phyloP scores from a whole-genome alignment of 2,113 vertebrate genomes.

The Pseudopipra pipra region DNA sequence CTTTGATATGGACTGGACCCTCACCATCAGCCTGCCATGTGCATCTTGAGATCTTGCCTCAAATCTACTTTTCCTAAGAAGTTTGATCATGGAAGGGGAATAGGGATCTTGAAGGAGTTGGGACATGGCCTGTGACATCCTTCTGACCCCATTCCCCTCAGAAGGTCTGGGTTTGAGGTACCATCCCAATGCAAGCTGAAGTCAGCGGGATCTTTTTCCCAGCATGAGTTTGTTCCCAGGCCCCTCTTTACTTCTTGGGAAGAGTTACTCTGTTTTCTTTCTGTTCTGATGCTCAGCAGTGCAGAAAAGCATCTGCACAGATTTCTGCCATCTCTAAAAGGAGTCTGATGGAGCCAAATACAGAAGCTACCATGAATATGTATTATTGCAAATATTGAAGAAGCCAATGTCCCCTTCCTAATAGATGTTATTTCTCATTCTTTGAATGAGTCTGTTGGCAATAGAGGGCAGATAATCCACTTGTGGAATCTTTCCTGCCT shows the following conservation, averaged over 20 bases:
- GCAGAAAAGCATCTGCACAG: background rate
- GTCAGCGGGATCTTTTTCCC: background rate
- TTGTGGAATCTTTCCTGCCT: background rate
- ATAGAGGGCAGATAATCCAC: background rate
- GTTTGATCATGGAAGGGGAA: background rate
- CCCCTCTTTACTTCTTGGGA: background rate
- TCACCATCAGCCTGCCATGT: background rate
- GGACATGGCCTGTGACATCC: background rate
- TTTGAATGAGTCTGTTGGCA: background rate
- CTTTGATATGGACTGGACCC: background rate
- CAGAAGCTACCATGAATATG: background rate
- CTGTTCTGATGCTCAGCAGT: background rate
- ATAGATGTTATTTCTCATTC: slow-evolving; percentile 21
- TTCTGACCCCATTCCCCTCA: rapidly evolving
- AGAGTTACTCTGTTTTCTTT: background rate
- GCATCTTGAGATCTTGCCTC: background rate
- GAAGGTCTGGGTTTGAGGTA: background rate
- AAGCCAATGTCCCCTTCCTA: background rate
- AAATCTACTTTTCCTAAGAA: background rate
- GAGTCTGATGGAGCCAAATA: background rate
- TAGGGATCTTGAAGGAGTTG: background rate
- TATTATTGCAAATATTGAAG: slow-evolving; percentile 12
- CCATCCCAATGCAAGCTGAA: background rate
- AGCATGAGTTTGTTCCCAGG: background rate
- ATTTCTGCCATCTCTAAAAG: background rate